Conservation (phyloP, 2,113 vertebrate genomes). For the Eublepharis macularius region DNA sequence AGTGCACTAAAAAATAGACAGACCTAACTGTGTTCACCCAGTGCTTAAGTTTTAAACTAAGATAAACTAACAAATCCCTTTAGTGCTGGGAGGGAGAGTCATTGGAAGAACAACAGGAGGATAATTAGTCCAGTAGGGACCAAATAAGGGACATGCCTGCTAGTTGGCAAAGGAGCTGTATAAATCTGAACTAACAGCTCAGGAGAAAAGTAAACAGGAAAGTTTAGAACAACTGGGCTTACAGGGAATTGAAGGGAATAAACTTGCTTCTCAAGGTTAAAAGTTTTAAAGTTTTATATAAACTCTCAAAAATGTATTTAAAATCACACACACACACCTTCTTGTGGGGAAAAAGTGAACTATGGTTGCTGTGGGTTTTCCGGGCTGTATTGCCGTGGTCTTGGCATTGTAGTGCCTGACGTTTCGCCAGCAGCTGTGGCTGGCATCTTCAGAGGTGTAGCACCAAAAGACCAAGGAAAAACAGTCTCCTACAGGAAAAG, state of each 20-base stretch:
- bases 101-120: not conserved
- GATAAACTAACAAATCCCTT: not conserved
- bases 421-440: too few species aligned
- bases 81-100: not conserved
- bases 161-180: not conserved
- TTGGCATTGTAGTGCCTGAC: too few species aligned
- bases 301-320: too few species aligned
- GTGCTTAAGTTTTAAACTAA: conserved; percentile 31
- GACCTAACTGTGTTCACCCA: conserved; percentile 33
- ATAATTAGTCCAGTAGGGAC: conserved; percentile 4
- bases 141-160: not conserved
- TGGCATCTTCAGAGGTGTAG: too few species aligned
- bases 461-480: too few species aligned
- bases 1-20: not conserved
- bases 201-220: not conserved
- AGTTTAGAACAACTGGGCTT: not conserved
- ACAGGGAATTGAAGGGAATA: not conserved
- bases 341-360: too few species aligned
- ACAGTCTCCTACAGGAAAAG: too few species aligned
- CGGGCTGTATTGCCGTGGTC: too few species aligned
- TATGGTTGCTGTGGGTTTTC: too few species aligned
- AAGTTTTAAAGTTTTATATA: not conserved
- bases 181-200: not conserved
- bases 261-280: not conserved
- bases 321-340: too few species aligned